phyloP scores from a whole-genome alignment of 2,113 vertebrate species.

The Erpornis zantholeuca region DNA sequence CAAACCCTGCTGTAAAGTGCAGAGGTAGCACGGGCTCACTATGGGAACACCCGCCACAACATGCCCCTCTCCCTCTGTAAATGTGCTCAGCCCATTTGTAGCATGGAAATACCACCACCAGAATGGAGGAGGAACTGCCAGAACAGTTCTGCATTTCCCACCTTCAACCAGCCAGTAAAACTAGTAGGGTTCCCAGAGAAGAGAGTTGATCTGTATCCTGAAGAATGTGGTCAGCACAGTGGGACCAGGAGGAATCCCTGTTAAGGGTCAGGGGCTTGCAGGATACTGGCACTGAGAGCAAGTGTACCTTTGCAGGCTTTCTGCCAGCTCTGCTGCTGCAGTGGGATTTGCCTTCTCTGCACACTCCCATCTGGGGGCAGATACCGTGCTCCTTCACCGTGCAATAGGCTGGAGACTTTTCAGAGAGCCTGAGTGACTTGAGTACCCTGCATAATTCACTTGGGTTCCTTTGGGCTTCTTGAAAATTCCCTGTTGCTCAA shows the following conservation, averaged over 20 bases:
- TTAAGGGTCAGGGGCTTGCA: not conserved
- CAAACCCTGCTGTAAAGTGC: not conserved
- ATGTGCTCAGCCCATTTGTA: not conserved
- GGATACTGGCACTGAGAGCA: not conserved
- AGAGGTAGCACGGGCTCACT: not conserved
- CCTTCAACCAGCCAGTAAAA: not conserved
- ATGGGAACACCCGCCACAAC: not conserved
- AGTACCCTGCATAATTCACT: rapidly evolving
- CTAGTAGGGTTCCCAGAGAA: not conserved
- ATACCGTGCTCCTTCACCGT: not conserved
- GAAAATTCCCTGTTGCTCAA: not conserved
- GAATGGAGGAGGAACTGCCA: not conserved
- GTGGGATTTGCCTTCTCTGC: not conserved
- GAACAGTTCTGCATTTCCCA: not conserved
- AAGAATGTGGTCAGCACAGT: not conserved
- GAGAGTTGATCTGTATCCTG: not conserved
- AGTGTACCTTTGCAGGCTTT: not conserved
- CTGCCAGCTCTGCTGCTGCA: not conserved
- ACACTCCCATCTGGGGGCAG: not conserved
- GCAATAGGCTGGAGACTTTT: not conserved
- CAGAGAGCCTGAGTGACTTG: not conserved
- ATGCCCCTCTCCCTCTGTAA: too few relatives aligned
- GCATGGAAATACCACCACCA: not conserved
- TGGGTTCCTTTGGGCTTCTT: not conserved
- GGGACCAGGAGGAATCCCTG: not conserved